phyloP scores from a whole-genome alignment of 2,797 vertebrate species.

The Poecilia gillii region DNA sequence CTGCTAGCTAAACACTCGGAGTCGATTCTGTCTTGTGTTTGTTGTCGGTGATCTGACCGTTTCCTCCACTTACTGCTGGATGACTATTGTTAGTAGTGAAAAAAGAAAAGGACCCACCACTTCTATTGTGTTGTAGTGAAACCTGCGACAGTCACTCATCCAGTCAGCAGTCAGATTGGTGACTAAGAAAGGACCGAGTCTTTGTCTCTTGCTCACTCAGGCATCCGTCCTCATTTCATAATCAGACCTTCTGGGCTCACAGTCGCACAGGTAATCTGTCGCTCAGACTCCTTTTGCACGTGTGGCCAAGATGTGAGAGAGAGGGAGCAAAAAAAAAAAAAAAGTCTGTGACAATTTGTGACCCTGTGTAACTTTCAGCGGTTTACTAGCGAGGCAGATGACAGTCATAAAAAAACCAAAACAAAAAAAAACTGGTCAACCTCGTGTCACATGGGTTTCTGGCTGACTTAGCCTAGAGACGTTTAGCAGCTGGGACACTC shows the following conservation, averaged over 20 bases:
- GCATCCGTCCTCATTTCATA: constrained; percentile 55
- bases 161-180: constrained; percentile 36
- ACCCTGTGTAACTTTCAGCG: constrained; percentile 43
- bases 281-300: constrained; percentile 19
- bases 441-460: constrained; percentile 54
- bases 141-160: constrained; percentile 21
- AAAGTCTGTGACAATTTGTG: constrained; percentile 28
- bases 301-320: constrained; percentile 12
- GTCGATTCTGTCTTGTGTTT: constrained; percentile 68
- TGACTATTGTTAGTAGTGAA: constrained; percentile 23
- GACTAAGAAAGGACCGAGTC: constrained; percentile 32
- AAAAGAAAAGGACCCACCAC: constrained; percentile 13
- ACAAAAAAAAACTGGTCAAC: constrained; percentile 36
- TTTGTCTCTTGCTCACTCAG: constrained; percentile 29
- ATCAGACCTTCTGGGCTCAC: constrained; percentile 34
- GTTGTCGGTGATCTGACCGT: constrained; percentile 60
- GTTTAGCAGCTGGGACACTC: constrained; percentile 45
- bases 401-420: constrained; percentile 42
- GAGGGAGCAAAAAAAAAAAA: constrained; percentile 18
- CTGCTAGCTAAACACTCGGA: constrained; percentile 48
- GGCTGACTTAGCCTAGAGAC: constrained; percentile 55
- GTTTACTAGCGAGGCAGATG: constrained; percentile 58
- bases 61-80: constrained; percentile 50
- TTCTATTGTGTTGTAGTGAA: constrained; percentile 12
- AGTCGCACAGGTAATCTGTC: constrained; percentile 36